Conservation (phyloP, 2,113 vertebrate genomes). For the Ancistrus triradiatus region DNA sequence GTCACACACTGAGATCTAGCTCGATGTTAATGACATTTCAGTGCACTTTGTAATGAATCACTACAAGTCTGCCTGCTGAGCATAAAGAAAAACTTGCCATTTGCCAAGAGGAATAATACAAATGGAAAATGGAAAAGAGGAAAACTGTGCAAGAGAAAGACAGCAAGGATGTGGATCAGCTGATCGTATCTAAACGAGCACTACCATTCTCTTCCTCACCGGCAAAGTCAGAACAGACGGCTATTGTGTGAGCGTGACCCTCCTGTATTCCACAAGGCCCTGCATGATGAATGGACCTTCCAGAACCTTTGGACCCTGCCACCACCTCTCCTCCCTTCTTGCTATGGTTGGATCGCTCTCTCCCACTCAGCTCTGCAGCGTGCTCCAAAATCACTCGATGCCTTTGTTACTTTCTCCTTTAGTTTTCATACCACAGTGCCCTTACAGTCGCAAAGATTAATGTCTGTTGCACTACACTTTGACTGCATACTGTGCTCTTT, state of each 20-base stretch:
- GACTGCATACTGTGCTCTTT: constrained; percentile 60
- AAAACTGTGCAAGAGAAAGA: constrained; percentile 5
- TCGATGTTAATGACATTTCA: constrained; percentile 5
- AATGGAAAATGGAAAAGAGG: neutral
- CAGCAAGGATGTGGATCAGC: constrained; percentile 23
- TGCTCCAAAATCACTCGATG: constrained; percentile 58
- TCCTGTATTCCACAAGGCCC: constrained; percentile 68
- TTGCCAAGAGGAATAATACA: neutral
- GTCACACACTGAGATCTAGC: neutral
- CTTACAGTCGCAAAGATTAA: constrained; percentile 64
- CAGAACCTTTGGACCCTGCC: constrained; percentile 54
- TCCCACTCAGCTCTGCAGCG: constrained; percentile 50
- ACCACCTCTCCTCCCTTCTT: constrained; percentile 20
- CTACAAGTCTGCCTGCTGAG: neutral
- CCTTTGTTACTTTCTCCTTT: constrained; percentile 54
- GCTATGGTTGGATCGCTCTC: constrained; percentile 50
- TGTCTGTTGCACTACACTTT: constrained; percentile 68
- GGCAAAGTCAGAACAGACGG: constrained; percentile 60
- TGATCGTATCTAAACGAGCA: constrained; percentile 21
- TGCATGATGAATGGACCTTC: constrained; percentile 73
- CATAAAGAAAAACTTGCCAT: constrained; percentile 2
- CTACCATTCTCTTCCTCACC: constrained; percentile 12
- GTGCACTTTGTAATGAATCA: neutral
- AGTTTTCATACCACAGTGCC: constrained; percentile 38
- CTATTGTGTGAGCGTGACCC: constrained; percentile 70